These are phyloP conservation scores for Nothoprocta pentlandii DNA, from an alignment of 2,113 vertebrate genomes.

Conservation along the genomic window DNA sequence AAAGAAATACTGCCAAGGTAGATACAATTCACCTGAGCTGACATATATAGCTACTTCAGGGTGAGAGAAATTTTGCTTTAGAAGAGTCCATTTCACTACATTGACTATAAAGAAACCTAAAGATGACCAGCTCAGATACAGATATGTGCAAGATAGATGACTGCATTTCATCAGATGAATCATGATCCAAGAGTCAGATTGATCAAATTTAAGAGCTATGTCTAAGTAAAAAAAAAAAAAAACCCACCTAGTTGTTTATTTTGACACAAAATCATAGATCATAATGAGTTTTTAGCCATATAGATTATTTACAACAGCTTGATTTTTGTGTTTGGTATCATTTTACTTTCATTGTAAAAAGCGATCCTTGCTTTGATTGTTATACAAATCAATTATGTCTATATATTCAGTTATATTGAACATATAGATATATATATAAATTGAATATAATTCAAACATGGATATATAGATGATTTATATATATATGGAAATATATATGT, in stretches of 20 bases:
- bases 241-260: neutral
- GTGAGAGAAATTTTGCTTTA: neutral
- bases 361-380: neutral
- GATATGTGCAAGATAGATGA: neutral
- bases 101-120: neutral
- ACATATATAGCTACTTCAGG: neutral
- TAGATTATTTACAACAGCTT: neutral
- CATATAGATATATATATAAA: too few relatives aligned
- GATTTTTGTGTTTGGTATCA: neutral
- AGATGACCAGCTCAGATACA: neutral
- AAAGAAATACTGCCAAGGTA: neutral
- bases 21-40: fast-evolving
- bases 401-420: too few relatives aligned
- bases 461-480: neutral
- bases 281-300: neutral
- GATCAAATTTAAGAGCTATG: neutral
- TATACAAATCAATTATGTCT: too few relatives aligned
- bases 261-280: neutral
- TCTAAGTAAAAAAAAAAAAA: neutral
- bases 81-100: neutral
- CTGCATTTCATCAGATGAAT: neutral
- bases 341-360: neutral
- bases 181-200: neutral
- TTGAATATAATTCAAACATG: neutral
- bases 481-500: fast-evolving